Conservation (phyloP, 2,888 invertebrate genomes). For the Eutolmus rufibarbis region DNA sequence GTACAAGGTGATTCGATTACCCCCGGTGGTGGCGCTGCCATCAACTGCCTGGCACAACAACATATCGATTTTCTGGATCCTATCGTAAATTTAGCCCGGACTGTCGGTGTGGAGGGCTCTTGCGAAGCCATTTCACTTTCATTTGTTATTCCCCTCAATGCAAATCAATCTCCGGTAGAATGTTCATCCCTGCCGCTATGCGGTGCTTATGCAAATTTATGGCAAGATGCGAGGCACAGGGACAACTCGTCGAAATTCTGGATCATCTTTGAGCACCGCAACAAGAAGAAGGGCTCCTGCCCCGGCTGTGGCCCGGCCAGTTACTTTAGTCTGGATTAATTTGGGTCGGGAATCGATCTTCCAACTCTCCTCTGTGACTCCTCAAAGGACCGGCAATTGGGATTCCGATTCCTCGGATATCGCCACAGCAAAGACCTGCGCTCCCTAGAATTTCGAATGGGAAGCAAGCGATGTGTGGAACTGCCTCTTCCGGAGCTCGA, state of each 20-base stretch:
- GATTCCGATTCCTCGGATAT: background rate
- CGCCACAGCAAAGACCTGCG: background rate
- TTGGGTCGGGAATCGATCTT: background rate
- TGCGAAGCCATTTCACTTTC: slow-evolving; percentile 11
- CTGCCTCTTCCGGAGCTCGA: background rate
- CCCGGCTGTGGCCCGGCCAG: background rate
- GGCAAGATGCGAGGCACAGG: background rate
- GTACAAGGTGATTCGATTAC: background rate
- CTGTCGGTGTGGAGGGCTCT: background rate
- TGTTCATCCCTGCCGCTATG: background rate
- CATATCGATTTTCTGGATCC: slow-evolving; percentile 21
- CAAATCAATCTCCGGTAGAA: slow-evolving; percentile 23
- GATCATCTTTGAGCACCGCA: background rate
- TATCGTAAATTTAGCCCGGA: background rate
- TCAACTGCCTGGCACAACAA: background rate
- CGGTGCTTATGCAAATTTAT: slow-evolving; percentile 14
- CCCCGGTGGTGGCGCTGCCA: background rate
- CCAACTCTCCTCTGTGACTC: background rate
- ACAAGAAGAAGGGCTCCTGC: background rate
- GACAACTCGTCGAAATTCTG: background rate
- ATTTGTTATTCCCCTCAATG: slow-evolving; percentile 20
- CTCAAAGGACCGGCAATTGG: background rate
- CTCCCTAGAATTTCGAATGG: background rate
- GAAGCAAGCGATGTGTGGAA: background rate
- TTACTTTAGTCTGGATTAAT: background rate